Evolutionary conservation across 2,113 vertebrate genomes (phyloP).

Genomic region (Macaca nemestrina): DNA sequence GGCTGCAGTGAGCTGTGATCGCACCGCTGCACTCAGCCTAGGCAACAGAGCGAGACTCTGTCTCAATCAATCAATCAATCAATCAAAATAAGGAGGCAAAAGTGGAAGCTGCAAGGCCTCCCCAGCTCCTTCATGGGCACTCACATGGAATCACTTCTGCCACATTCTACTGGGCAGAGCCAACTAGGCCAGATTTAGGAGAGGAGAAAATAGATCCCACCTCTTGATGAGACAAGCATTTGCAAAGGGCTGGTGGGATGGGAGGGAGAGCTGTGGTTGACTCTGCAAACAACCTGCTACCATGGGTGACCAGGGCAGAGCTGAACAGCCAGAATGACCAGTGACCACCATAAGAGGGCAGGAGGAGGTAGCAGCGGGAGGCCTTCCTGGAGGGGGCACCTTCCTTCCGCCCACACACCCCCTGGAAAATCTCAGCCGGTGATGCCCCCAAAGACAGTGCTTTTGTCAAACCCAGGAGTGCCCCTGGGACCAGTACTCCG

Average conservation of each 20-base stretch:
- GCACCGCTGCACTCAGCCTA: background rate
- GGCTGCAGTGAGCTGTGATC: background rate
- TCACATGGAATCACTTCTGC: background rate
- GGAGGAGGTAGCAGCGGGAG: background rate
- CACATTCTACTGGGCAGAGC: background rate
- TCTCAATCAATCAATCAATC: background rate
- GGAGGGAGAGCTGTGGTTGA: background rate
- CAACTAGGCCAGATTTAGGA: background rate
- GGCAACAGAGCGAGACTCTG: background rate
- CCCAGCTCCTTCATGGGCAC: background rate
- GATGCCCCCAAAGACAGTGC: fast-evolving
- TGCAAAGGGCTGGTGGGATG: background rate
- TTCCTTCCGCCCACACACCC: background rate
- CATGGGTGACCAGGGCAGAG: background rate
- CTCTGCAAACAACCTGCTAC: background rate
- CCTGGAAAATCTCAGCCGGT: fast-evolving
- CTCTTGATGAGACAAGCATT: background rate
- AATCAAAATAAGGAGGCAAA: background rate
- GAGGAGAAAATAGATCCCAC: fast-evolving
- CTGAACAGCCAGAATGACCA: background rate
- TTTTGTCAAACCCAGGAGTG: background rate
- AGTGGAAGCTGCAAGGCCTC: background rate
- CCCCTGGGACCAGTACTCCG: background rate
- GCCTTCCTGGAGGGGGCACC: background rate
- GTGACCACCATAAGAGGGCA: background rate